Evolutionary conservation across 2,113 vertebrate species (phyloP).

Genomic region (Aplodontia rufa): DNA sequence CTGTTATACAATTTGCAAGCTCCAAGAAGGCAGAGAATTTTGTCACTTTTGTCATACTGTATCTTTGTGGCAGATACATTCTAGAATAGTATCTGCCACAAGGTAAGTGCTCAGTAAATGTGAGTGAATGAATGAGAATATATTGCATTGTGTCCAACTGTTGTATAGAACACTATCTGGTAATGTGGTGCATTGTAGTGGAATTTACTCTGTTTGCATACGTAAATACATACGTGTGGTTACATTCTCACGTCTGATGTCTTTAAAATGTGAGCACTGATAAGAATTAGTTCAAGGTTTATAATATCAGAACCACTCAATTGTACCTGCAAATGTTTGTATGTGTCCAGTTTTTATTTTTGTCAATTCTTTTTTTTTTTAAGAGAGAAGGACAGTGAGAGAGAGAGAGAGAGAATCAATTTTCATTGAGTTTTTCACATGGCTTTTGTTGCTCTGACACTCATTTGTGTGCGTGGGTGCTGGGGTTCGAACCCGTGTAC

Average conservation of each 20-base stretch:
- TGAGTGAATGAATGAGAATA: not conserved
- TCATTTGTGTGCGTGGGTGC: too few relatives aligned
- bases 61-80: too few relatives aligned
- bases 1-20: not conserved
- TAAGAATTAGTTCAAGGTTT: not conserved
- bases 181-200: not conserved
- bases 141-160: not conserved
- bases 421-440: too few relatives aligned
- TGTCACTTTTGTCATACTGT: not conserved
- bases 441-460: too few relatives aligned
- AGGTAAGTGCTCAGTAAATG: not conserved
- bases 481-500: too few relatives aligned
- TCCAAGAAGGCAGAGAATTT: not conserved
- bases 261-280: constrained; percentile 5
- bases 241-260: not conserved
- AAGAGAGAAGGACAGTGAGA: too few relatives aligned
- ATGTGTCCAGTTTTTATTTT: not conserved
- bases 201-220: not conserved
- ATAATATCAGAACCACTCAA: not conserved
- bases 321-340: not conserved
- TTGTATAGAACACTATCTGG: not conserved
- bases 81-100: not conserved
- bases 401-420: too few relatives aligned
- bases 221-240: not conserved
- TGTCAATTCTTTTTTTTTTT: not conserved